Base-by-base conservation (phyloP, 2,888 invertebrate genomes). In the Drosophila subsilvestris region DNA sequence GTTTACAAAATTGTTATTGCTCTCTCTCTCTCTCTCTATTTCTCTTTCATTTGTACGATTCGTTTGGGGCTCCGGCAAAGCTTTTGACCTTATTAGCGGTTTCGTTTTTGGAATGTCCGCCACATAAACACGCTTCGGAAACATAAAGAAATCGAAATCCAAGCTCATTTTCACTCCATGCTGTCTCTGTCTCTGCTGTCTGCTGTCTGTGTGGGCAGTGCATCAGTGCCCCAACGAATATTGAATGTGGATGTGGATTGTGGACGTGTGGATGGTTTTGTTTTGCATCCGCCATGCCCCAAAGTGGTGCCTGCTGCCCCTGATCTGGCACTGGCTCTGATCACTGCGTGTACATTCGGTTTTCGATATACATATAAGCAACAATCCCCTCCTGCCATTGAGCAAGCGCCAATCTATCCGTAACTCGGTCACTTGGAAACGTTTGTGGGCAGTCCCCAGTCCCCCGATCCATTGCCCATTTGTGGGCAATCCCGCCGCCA, bases 131-230 rank as follows among this genome's bases (percentile, higher is more conserved):
- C 61, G 60, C 76, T 80, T 75, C 78, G 55, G 50, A 61, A 62
- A 78, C 73, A 80, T 75, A 84, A 84, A 84, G 78, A 86, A 86
- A 84, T 77, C 88, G 78, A 84, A 84, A 84, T 77, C 88, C 76
- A 83, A 83, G 86, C 78, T 81, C 88, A 85, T 86, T 87, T 85
- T 87, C 85, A 85, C 85, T 86, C 74, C 80, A 85, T 85, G 86
- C 63, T 74, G 68, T 63, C 37, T 14, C 37, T 14, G 37, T 14
- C 37, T 37, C 37, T n/a, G 37, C n/a, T n/a, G 14, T 69, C 69
- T 80, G 63, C 69, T 65, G 75, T 68, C 67, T 76, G 86, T 85
- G 85, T 85, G 87, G 84, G 85, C 78, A 75, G 75, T 70, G 63
- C 65, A 66, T 80, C 70, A 69, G 77, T 65, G 67, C 69, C 32